Evolutionary conservation across 2,888 invertebrate genomes (phyloP), one percentile per base, ranked within the genome.

Genomic region (Spodoptera littoralis): DNA sequence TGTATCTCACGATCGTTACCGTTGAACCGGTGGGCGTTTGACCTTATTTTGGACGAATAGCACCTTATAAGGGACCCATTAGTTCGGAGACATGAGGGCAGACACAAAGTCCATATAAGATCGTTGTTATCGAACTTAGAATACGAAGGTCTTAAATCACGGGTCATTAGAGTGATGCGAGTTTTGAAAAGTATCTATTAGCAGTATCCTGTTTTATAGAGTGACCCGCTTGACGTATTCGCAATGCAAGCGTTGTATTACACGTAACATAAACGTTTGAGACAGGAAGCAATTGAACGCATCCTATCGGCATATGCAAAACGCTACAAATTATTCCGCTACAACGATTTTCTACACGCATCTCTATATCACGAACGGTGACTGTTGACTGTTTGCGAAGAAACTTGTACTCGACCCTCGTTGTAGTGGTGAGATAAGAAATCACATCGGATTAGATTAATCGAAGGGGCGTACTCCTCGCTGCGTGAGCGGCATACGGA

Each of bases 51-150:
- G 70, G 77, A 82, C 80, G 79, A 80, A 81, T 80, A 81, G 78
- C 76, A 81, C 90, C 89, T 83, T 88, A 88, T 86, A 90, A 87
- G 90, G 89, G 85, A 83, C 75, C 86, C 84, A 90, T 89, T 90
- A 90, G 82, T 83, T 83, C 60, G 71, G 70, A 76, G 79, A 83
- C 84, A 82, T 72, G 81, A 80, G 77, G 74, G 73, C 79, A 78
- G 76, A 82, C 80, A 83, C 84, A 84, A 85, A 83, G 82, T 82
- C 84, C 81, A 70, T 84, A 77, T 81, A 82, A 80, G 80, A 76
- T 70, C 76, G 79, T 81, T 86, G 80, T 79, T 80, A 82, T 80
- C 79, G 70, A 73, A 76, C 73, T 76, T 79, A 57, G 60, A 65
- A 70, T 65, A 52, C 65, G 27, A 62, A 58, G 42, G 51, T 56